Evolutionary conservation across 1,140 invertebrate genomes (phyloP).

Genomic region (Hestina assimilis): DNA sequence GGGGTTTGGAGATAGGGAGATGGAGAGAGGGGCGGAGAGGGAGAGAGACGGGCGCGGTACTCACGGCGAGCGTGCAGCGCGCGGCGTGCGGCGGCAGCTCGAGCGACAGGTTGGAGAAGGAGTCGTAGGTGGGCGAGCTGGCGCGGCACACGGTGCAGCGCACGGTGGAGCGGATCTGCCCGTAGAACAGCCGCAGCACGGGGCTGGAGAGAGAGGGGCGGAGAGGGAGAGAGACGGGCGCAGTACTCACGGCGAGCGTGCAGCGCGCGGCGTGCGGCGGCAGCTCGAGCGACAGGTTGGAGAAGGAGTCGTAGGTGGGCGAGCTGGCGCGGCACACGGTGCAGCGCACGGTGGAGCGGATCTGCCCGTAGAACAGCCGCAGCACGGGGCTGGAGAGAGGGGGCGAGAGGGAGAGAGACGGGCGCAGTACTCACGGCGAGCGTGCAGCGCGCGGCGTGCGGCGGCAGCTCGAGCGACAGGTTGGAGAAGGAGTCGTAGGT

Average conservation of each 20-base stretch:
- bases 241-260: conserved; percentile 82
- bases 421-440: conserved; percentile 80
- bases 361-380: conserved; percentile 92
- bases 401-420: background rate
- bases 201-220: too few species aligned
- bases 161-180: conserved; percentile 91
- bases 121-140: conserved; percentile 91
- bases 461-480: conserved; percentile 89
- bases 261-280: conserved; percentile 82
- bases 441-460: conserved; percentile 81
- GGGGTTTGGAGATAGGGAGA: background rate
- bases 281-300: conserved; percentile 90
- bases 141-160: conserved; percentile 86
- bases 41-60: conserved; percentile 33
- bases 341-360: conserved; percentile 91
- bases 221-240: background rate
- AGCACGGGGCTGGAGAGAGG: conserved; percentile 84
- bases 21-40: background rate
- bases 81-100: conserved; percentile 84
- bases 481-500: background rate
- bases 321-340: conserved; percentile 86
- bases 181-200: conserved; percentile 91
- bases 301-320: conserved; percentile 93
- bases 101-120: conserved; percentile 92
- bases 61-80: conserved; percentile 84